Evolutionary conservation across 2,797 vertebrate species (phyloP).

Genomic region (Enteromius argenteus): DNA sequence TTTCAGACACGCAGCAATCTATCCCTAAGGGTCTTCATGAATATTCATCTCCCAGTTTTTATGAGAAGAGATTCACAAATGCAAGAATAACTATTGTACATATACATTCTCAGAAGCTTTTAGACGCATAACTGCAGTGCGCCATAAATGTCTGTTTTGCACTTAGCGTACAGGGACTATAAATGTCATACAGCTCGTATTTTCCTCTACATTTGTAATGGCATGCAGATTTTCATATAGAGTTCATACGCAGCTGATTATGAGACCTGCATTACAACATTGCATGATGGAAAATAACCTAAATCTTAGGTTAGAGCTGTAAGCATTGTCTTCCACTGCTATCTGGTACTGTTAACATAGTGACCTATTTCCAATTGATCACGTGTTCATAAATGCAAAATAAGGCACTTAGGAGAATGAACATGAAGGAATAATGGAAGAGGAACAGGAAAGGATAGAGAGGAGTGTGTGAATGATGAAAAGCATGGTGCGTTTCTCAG

Average conservation of each 20-base stretch:
- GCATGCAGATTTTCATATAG: constrained; percentile 3
- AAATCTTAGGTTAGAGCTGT: not conserved
- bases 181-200: constrained; percentile 31
- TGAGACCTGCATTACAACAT: constrained; percentile 1
- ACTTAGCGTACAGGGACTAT: not conserved
- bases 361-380: constrained; percentile 39
- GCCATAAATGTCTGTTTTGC: constrained; percentile 29
- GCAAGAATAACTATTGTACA: constrained; percentile 35
- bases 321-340: not conserved
- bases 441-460: not conserved
- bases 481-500: constrained; percentile 28
- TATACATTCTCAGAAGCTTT: constrained; percentile 18
- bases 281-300: not conserved
- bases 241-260: not conserved
- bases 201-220: not conserved
- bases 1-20: constrained; percentile 53
- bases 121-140: constrained; percentile 1
- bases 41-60: constrained; percentile 58
- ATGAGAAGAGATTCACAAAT: constrained; percentile 44
- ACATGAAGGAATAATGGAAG: constrained; percentile 13
- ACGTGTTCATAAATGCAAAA: constrained; percentile 23
- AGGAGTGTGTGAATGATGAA: constrained; percentile 43
- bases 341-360: constrained; percentile 19
- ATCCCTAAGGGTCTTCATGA: constrained; percentile 54
- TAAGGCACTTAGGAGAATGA: constrained; percentile 19